A percentile compares a stretch with the other conserved stretches of the same genome.
These are phyloP conservation scores for Colletes latitarsis DNA, from an alignment of 1,140 invertebrate species.

Conservation along the genomic window DNA sequence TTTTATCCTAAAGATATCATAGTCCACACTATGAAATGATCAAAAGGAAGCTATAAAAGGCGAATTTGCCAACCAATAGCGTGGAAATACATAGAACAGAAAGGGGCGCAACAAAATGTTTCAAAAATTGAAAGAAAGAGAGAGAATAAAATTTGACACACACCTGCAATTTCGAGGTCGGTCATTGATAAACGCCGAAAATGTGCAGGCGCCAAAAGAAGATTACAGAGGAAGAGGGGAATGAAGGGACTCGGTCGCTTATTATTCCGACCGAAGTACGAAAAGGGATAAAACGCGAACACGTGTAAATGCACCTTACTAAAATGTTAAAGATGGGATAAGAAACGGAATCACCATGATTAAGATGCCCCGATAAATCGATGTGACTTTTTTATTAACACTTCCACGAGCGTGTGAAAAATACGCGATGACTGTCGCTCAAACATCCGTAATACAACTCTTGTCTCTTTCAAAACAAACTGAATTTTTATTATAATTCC, in stretches of 20 bases:
- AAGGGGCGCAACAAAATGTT: too few relatives aligned
- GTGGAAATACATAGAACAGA: too few relatives aligned
- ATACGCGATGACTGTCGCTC: too few relatives aligned
- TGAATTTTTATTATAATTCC: too few relatives aligned
- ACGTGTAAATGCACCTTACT: constrained; percentile 6
- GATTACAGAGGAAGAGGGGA: constrained; percentile 28
- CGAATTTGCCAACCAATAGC: too few relatives aligned
- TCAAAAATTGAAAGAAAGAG: not conserved
- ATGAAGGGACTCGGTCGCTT: constrained; percentile 5
- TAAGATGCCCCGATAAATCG: not conserved
- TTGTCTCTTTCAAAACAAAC: too few relatives aligned
- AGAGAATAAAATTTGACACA: too few relatives aligned
- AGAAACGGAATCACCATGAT: constrained; percentile 18
- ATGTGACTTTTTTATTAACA: constrained; percentile 24
- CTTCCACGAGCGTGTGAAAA: not conserved
- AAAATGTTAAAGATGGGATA: constrained; percentile 19
- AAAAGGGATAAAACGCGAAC: constrained; percentile 5
- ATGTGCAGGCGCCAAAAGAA: constrained; percentile 25
- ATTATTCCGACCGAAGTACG: constrained; percentile 23
- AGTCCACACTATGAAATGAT: too few relatives aligned
- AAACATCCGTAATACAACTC: too few relatives aligned
- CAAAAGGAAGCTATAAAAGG: too few relatives aligned
- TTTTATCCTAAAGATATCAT: too few relatives aligned
- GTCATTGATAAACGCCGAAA: constrained; percentile 39
- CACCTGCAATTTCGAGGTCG: not conserved